These are phyloP conservation scores for Pandemis heparana DNA, from an alignment of 2,888 invertebrate species.

Conservation along the genomic window DNA sequence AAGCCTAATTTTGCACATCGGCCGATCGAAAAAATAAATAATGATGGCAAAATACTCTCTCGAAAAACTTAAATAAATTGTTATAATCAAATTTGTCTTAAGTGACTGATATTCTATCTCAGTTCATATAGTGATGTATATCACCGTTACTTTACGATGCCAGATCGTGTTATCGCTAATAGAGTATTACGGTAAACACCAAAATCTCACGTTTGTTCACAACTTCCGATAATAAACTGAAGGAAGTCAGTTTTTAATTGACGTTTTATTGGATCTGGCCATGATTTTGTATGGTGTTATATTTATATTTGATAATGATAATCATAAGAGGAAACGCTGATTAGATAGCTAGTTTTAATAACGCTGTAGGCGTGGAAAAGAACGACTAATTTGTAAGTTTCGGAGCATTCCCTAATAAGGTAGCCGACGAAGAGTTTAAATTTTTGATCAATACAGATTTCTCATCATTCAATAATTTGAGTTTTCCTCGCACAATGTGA, in stretches of 20 bases:
- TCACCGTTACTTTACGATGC: slow-evolving; percentile 49
- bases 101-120: slow-evolving; percentile 19
- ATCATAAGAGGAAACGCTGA: slow-evolving; percentile 24
- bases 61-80: neutral
- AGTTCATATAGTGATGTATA: slow-evolving; percentile 43
- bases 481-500: too few relatives aligned
- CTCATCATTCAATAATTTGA: too few relatives aligned
- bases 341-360: slow-evolving; percentile 17
- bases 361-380: slow-evolving; percentile 7
- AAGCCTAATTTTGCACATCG: too few relatives aligned
- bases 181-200: slow-evolving; percentile 53
- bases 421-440: too few relatives aligned
- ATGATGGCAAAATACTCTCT: neutral
- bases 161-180: slow-evolving; percentile 46
- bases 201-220: slow-evolving; percentile 60
- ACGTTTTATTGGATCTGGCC: slow-evolving; percentile 46
- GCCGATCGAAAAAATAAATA: neutral
- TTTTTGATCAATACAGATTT: neutral
- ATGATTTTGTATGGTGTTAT: slow-evolving; percentile 33
- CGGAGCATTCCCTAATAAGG: slow-evolving; percentile 2
- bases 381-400: slow-evolving; percentile 11
- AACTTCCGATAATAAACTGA: slow-evolving; percentile 56
- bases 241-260: slow-evolving; percentile 48
- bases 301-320: slow-evolving; percentile 38
- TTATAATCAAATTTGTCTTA: slow-evolving; percentile 5